Evolutionary conservation across 2,797 vertebrate genomes (phyloP), one percentile per base, ranked within the genome.

Genomic region (Chloroceryle amazona): DNA sequence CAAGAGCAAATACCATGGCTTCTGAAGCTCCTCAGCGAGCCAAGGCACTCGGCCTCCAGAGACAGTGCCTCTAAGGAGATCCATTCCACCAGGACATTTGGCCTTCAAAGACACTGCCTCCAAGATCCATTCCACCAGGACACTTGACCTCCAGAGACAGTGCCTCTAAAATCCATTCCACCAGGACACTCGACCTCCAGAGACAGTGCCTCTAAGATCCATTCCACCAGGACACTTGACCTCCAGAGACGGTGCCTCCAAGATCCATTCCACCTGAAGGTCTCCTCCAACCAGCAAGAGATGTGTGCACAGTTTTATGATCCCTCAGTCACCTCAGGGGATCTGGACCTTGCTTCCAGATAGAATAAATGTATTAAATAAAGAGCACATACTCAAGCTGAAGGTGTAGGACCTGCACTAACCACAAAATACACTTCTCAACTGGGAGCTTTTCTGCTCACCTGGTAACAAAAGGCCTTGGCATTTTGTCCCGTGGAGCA

Each of bases 1-100:
- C 65, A 58, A 20, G 46, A 9, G 39, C 1, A 2, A 9, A 33
- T 41, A 23, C 58, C 4, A 0, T 2, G 20, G 23, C 21, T 11
- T 37, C 41, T 81, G 15, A 63, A 71, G 37, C 26, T 37, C 41
- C 26, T 37, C 41, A 52, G 51, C 28, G 12, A 29, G 51, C 51
- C 47, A 49, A 22, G 47, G 13, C 47, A 25, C 47, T 25, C 23
- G 47, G 47, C 47, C 47, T 49, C 47, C 47, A 49, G 47, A 49
- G 47, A 49, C 47, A 25, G 22, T 25, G 23, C 23, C 47, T 47
- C 22, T 4, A 47, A 47, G 46, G 23, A 22, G 46, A 47, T 6
- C 46, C 46, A 47, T 47, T 47, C 22, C 46, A 47, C 12, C 20
- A 17, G 47, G 47, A 25, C 47, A 25, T 19, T 47, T 22, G 22